phyloP scores from a whole-genome alignment of 2,888 invertebrate species.

The Agapostemon virescens region DNA sequence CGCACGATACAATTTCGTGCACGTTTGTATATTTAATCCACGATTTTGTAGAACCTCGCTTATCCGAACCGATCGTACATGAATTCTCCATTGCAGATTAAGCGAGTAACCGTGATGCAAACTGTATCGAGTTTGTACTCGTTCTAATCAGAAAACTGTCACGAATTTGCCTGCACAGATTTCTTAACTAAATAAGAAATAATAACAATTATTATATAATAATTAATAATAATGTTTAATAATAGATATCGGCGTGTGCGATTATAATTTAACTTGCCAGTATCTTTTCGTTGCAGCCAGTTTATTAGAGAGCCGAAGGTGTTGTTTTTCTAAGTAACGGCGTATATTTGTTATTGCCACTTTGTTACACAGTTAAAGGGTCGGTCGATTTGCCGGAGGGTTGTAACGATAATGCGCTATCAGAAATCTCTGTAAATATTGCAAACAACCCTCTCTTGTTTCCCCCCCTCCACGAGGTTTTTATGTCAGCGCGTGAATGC shows the following conservation, averaged over 20 bases:
- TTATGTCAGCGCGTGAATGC: not conserved
- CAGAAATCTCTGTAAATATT: slow-evolving; percentile 16
- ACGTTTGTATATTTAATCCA: not conserved
- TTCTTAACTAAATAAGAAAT: not conserved
- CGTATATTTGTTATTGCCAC: not conserved
- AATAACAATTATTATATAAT: no score
- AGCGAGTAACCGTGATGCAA: not conserved
- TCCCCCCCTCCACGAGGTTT: slow-evolving; percentile 1
- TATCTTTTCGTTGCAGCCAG: not conserved
- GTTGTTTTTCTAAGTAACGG: not conserved
- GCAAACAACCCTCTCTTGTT: not conserved
- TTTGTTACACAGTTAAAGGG: not conserved
- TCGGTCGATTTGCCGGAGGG: not conserved
- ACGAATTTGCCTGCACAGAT: not conserved
- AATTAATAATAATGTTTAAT: no score
- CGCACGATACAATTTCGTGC: not conserved
- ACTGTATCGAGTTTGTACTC: not conserved
- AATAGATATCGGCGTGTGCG: no score
- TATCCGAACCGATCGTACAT: not conserved
- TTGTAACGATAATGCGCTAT: not conserved
- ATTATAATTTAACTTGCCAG: not conserved
- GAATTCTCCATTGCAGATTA: not conserved
- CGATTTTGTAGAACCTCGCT: not conserved
- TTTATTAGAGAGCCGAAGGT: not conserved
- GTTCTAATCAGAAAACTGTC: not conserved